A percentile compares a stretch with the other conserved stretches of the same genome.
These are phyloP conservation scores for Solea senegalensis DNA, from an alignment of 2,113 vertebrate species.

Conservation along the genomic window DNA sequence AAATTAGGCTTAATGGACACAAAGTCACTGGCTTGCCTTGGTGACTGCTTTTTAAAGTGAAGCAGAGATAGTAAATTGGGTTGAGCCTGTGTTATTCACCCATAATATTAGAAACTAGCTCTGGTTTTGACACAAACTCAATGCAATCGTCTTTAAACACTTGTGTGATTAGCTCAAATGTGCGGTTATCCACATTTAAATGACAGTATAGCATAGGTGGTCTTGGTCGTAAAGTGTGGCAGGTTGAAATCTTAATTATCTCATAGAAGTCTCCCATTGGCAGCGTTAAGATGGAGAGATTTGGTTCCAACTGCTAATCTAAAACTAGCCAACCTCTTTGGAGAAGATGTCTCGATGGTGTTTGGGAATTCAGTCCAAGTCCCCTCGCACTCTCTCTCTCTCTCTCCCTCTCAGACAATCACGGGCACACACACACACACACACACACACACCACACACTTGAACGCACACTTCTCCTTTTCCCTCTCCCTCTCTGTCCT, in stretches of 20 bases:
- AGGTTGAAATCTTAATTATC: neutral
- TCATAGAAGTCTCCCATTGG: conserved; percentile 22
- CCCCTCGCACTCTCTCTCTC: conserved; percentile 25
- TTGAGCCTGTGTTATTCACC: neutral
- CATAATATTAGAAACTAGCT: neutral
- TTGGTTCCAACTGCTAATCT: conserved; percentile 61
- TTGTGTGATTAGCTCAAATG: neutral
- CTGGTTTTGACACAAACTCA: neutral
- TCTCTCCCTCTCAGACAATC: neutral
- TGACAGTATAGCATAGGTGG: neutral
- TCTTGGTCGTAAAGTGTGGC: conserved; percentile 2
- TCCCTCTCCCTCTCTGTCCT: conserved; percentile 57
- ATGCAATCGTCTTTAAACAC: neutral
- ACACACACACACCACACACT: conserved; percentile 30
- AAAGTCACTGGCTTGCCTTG: conserved; percentile 5
- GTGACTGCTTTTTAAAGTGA: conserved; percentile 11
- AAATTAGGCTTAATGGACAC: conserved; percentile 43
- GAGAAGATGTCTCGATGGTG: conserved; percentile 73
- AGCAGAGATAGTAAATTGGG: neutral
- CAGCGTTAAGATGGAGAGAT: conserved; percentile 51
- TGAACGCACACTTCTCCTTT: neutral
- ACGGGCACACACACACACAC: conserved; percentile 27
- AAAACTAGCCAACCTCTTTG: conserved; percentile 67
- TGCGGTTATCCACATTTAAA: neutral
- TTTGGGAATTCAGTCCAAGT: conserved; percentile 66